Evolutionary conservation across 2,797 vertebrate genomes (phyloP).

Genomic region (Mallotus villosus): DNA sequence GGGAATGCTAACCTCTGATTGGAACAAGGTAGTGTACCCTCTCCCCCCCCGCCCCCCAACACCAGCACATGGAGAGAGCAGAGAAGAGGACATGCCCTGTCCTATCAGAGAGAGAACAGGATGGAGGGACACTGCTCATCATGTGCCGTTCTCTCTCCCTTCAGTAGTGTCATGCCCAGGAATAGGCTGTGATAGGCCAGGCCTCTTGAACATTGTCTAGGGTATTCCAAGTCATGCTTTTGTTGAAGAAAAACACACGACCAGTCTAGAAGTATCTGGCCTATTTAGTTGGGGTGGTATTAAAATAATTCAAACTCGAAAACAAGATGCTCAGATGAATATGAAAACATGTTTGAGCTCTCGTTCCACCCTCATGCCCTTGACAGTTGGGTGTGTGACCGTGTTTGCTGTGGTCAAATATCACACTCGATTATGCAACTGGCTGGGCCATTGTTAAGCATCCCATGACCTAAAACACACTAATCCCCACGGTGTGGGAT

Average conservation of each 20-base stretch:
- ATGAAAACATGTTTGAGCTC: neutral
- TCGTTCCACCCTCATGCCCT: neutral
- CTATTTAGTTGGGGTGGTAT: no score
- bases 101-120: constrained; percentile 43
- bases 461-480: constrained; percentile 33
- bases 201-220: no score
- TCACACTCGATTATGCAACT: constrained; percentile 56
- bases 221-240: no score
- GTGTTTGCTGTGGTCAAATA: constrained; percentile 6
- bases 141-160: neutral
- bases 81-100: constrained; percentile 16
- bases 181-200: no score
- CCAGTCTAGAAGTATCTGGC: no score
- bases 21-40: constrained; percentile 21
- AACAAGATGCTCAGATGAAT: neutral
- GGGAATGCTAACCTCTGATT: constrained; percentile 85
- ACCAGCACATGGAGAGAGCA: neutral
- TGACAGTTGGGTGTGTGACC: neutral
- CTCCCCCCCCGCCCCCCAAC: neutral
- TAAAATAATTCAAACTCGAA: no score
- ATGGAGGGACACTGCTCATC: neutral
- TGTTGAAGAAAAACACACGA: no score
- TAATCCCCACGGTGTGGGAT: constrained; percentile 47
- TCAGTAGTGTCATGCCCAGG: neutral
- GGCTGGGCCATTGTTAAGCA: constrained; percentile 41